Base-by-base conservation (phyloP, 2,888 invertebrate species). In the Athalia rosae region DNA sequence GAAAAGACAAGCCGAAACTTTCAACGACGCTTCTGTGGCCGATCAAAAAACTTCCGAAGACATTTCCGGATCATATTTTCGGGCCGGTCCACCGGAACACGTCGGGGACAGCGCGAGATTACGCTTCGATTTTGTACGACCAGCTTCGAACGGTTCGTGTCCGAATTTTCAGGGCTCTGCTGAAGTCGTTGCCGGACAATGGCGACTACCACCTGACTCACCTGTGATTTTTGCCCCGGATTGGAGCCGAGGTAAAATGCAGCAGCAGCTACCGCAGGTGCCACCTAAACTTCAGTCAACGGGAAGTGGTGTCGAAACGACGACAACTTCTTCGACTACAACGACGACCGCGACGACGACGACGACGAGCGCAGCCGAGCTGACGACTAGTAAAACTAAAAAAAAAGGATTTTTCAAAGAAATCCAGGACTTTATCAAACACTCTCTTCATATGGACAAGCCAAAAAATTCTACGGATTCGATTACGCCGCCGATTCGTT, bases 401-500 rank as follows among this genome's bases (percentile, higher is more conserved):
- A 69, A 69, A 4, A 58, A 8, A 7, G 11, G 71, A 0, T 71
- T 71, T 28, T 71, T 71, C 45, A 58, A 71, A 45, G 58, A 15
- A 4, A 11, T 71, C 4, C 41, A 15, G 45, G 58, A 71, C 7
- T 71, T 71, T 7, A 58, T 71, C 58, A 71, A 28, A 58, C 56
- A 58, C 8, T 71, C 71, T 2, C 58, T 71, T 58, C 71, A 71
- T 58, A 13, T 58, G 56, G 71, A 58, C 15, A 71, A 71, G 45
- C 45, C 71, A 0, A 71, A 56, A 0, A 4, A 13, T 15, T 13
- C 71, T 1, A 13, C 58, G 6, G 43, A 58, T 9, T n/a, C 13
- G 13, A 15, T n/a, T 45, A 58, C 15, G 41, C 48, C 7, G 8
- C 9, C 41, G n/a, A 6, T 5, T 6, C 7, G 28, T 11, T 4